Conservation (phyloP, 2,888 invertebrate genomes). For the Campopleginae sp. region DNA sequence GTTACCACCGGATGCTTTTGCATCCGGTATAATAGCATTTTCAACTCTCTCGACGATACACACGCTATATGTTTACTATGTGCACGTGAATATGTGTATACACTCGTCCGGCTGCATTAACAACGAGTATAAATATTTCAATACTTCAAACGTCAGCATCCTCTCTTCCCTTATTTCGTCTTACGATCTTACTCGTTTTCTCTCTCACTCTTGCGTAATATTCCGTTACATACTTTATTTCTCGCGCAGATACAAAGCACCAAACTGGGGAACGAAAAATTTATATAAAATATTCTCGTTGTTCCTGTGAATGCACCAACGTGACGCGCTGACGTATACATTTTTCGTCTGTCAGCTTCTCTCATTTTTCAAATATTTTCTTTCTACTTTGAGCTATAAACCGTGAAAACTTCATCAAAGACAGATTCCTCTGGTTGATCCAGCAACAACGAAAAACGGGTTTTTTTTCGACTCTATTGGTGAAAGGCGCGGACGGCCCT, state of each 20-base stretch:
- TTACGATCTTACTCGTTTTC: neutral
- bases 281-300: conserved; percentile 24
- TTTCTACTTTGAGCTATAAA: conserved; percentile 20
- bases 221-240: neutral
- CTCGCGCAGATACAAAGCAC: neutral
- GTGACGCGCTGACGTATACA: neutral
- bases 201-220: neutral
- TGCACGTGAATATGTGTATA: neutral
- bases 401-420: conserved; percentile 20
- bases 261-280: neutral
- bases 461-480: conserved; percentile 13
- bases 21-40: conserved; percentile 36
- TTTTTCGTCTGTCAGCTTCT: conserved; percentile 2
- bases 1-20: conserved; percentile 29
- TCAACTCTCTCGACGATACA: conserved; percentile 39
- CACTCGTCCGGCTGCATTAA: conserved; percentile 73
- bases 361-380: conserved; percentile 16
- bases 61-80: neutral
- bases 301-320: conserved; percentile 8
- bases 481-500: conserved; percentile 9
- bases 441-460: neutral
- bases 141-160: conserved; percentile 32
- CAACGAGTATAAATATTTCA: conserved; percentile 74
- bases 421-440: neutral
- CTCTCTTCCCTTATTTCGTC: conserved; percentile 30